A percentile compares a stretch with the other conserved stretches of the same genome.
Evolutionary conservation across 2,113 vertebrate genomes (phyloP).

Genomic region (Saccopteryx leptura): DNA sequence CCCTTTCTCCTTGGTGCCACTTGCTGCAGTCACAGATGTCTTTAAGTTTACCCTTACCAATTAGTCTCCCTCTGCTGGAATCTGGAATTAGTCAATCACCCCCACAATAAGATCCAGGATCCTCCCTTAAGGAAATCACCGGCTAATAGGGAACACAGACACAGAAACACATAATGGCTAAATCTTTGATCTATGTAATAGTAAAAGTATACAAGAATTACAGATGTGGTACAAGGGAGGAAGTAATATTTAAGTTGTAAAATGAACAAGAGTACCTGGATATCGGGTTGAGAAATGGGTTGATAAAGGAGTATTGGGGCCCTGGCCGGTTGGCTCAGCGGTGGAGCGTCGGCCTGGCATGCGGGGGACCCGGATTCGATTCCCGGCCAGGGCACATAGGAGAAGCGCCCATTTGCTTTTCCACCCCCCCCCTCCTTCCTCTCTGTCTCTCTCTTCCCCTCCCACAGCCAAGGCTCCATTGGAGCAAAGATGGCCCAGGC

Average conservation of each 20-base stretch:
- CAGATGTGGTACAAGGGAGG: neutral
- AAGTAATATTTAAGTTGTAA: constrained; percentile 40
- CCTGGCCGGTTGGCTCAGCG: too few species aligned
- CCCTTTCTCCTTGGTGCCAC: neutral
- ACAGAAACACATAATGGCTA: neutral
- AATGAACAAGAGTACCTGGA: neutral
- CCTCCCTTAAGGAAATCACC: neutral
- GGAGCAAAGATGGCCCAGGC: too few species aligned
- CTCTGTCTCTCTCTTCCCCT: too few species aligned
- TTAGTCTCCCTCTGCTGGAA: neutral
- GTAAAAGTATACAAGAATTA: neutral
- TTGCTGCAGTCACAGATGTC: neutral
- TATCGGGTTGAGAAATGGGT: neutral
- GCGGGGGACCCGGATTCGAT: too few species aligned
- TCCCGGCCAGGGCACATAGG: too few species aligned
- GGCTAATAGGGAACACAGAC: neutral
- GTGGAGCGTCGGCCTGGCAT: too few species aligned
- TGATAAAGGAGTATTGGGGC: neutral
- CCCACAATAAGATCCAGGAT: neutral
- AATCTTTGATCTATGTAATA: neutral
- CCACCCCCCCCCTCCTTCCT: too few species aligned
- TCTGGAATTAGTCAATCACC: neutral
- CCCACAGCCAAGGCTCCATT: too few species aligned
- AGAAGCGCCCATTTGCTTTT: too few species aligned
- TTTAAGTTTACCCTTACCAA: neutral